phyloP scores from a whole-genome alignment of 2,888 invertebrate species.

The Gandaritis pyraliata region DNA sequence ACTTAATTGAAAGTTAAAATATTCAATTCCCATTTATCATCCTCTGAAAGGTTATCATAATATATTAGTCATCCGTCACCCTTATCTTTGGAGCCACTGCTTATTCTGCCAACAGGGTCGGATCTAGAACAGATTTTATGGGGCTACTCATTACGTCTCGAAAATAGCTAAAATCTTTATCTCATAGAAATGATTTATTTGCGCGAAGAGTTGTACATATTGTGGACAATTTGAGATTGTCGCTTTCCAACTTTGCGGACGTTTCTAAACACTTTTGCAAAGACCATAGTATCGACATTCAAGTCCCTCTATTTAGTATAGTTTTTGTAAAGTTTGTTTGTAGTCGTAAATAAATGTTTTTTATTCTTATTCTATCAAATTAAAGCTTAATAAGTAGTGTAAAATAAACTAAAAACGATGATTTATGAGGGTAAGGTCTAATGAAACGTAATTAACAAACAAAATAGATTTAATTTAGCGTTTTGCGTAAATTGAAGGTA shows the following conservation, averaged over 20 bases:
- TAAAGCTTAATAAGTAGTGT: too few relatives aligned
- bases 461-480: slow-evolving; percentile 21
- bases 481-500: slow-evolving; percentile 5
- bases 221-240: slow-evolving; percentile 2
- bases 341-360: too few relatives aligned
- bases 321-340: too few relatives aligned
- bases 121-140: neutral
- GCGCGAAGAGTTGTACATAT: too few relatives aligned
- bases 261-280: neutral
- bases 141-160: too few relatives aligned
- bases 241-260: neutral
- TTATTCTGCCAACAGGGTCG: slow-evolving; percentile 25
- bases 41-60: slow-evolving; percentile 38
- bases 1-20: slow-evolving; percentile 27
- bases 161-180: too few relatives aligned
- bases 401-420: too few relatives aligned
- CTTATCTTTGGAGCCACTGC: slow-evolving; percentile 37
- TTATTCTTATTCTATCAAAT: too few relatives aligned
- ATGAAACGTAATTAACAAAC: neutral
- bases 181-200: too few relatives aligned
- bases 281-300: too few relatives aligned
- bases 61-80: slow-evolving; percentile 34
- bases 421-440: neutral
- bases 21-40: slow-evolving; percentile 40
- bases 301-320: too few relatives aligned